Conservation (phyloP, 2,888 invertebrate species). For the Drosophila eohydei region DNA sequence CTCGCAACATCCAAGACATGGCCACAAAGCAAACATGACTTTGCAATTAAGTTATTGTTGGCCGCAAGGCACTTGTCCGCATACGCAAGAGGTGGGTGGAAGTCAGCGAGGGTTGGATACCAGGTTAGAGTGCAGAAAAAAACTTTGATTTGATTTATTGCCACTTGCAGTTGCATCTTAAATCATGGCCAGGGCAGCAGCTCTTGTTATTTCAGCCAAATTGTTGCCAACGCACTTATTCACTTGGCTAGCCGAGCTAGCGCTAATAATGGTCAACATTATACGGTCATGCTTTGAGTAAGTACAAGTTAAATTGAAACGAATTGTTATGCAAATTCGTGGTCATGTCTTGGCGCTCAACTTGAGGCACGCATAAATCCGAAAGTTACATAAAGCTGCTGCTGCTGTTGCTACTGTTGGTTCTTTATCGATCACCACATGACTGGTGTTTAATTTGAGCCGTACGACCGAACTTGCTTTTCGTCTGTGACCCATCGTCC, state of each 20-base stretch:
- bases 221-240: conserved; percentile 60
- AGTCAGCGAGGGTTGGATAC: neutral
- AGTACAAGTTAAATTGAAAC: conserved; percentile 62
- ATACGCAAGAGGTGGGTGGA: conserved; percentile 8
- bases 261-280: conserved; percentile 50
- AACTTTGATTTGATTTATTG: conserved; percentile 70
- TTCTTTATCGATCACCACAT: conserved; percentile 33
- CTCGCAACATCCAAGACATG: conserved; percentile 41
- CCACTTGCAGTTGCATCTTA: conserved; percentile 63
- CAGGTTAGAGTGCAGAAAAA: conserved; percentile 42
- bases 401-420: neutral
- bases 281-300: conserved; percentile 40
- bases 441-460: conserved; percentile 64
- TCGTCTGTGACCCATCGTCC: conserved; percentile 5
- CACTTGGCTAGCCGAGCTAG: conserved; percentile 24
- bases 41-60: conserved; percentile 82
- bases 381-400: neutral
- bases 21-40: conserved; percentile 78
- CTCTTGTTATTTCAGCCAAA: conserved; percentile 59
- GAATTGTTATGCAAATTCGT: conserved; percentile 65
- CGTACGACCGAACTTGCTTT: conserved; percentile 26
- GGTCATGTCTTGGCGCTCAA: conserved; percentile 19
- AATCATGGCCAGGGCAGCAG: conserved; percentile 50
- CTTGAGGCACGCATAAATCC: neutral
- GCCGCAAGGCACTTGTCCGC: conserved; percentile 47